Percentiles rank a stretch among this genome's conserved stretches.
These are phyloP conservation scores for Zosterops hypoxanthus DNA, from an alignment of 2,113 vertebrate genomes.

Conservation along the genomic window DNA sequence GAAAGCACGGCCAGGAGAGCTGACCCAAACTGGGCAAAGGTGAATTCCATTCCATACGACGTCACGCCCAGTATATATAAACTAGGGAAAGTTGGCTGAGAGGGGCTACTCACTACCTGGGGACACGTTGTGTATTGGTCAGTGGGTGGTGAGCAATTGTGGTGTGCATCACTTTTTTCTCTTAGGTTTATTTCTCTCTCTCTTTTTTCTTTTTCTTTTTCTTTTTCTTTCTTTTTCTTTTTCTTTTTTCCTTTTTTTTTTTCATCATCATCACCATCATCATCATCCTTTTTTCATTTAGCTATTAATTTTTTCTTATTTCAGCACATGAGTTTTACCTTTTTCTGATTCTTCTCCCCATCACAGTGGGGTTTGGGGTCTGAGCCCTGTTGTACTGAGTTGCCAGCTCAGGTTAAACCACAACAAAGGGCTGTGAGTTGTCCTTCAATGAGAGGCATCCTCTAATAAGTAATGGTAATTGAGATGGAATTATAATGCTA, in stretches of 20 bases:
- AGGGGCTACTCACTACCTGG: neutral
- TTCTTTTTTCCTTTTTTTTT: neutral
- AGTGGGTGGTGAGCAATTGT: too few relatives aligned
- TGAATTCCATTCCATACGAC: neutral
- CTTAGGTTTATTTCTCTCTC: neutral
- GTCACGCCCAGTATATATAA: neutral
- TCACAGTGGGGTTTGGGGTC: neutral
- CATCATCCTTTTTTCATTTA: neutral
- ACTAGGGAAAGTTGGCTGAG: neutral
- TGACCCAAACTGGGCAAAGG: neutral
- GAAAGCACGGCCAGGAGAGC: neutral
- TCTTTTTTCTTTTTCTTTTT: rapidly evolving
- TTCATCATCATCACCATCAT: neutral
- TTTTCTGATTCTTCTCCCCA: neutral
- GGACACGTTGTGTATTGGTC: neutral
- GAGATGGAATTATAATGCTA: neutral
- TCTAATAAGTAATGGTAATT: neutral
- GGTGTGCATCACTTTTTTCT: neutral
- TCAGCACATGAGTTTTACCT: neutral
- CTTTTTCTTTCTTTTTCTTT: too few relatives aligned
- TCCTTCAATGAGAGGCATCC: neutral
- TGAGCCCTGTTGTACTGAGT: neutral
- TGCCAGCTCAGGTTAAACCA: neutral
- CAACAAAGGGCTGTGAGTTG: neutral
- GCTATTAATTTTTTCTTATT: neutral